Evolutionary conservation across 1,140 invertebrate species (phyloP).

Genomic region (Sycophila sp.): DNA sequence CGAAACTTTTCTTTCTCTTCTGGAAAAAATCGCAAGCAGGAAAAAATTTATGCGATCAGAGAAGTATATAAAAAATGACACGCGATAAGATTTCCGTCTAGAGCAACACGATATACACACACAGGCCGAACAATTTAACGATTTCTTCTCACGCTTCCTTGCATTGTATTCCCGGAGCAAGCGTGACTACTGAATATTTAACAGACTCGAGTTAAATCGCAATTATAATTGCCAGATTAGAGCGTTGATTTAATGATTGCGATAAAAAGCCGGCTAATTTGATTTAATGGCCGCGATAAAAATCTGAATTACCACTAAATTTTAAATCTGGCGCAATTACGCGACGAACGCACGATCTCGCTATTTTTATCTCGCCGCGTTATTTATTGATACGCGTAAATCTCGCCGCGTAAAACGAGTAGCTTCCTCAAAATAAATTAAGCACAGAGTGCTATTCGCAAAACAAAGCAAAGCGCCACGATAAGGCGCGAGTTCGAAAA

Average conservation of each 20-base stretch:
- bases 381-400: constrained; percentile 10
- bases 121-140: constrained; percentile 35
- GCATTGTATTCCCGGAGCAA: constrained; percentile 27
- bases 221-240: constrained; percentile 19
- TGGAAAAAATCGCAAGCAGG: too few relatives aligned
- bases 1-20: too few relatives aligned
- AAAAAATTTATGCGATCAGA: too few relatives aligned
- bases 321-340: constrained; percentile 18
- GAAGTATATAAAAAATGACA: too few relatives aligned
- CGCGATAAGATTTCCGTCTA: constrained; percentile 33
- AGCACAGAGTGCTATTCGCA: too few relatives aligned
- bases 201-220: constrained; percentile 16
- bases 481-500: too few relatives aligned
- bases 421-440: too few relatives aligned
- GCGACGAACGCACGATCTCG: constrained; percentile 19
- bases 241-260: constrained; percentile 21
- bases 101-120: too few relatives aligned
- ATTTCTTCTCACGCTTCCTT: constrained; percentile 38
- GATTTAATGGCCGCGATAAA: constrained; percentile 40
- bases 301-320: constrained; percentile 14
- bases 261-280: constrained; percentile 41
- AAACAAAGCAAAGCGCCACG: too few relatives aligned
- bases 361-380: constrained; percentile 9
- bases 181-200: constrained; percentile 33
- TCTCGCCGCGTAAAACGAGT: too few relatives aligned